These are phyloP conservation scores for Poecilia wingei DNA, from an alignment of 2,797 vertebrate genomes.

Conservation along the genomic window DNA sequence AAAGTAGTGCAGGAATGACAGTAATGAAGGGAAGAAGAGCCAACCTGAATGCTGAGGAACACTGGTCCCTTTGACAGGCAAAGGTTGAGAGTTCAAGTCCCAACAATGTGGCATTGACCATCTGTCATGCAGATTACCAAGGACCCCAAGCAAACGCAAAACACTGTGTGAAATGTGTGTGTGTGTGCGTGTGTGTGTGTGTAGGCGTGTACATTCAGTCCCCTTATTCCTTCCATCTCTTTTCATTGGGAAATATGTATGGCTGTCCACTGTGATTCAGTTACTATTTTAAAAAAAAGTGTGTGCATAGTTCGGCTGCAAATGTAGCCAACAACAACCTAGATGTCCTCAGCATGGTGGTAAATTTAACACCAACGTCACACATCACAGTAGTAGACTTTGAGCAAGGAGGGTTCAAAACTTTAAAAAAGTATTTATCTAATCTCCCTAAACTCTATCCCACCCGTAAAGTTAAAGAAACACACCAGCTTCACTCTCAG, in stretches of 20 bases:
- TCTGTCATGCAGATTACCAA: slow-evolving; percentile 67
- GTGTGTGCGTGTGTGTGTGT: slow-evolving; percentile 18
- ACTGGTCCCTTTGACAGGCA: slow-evolving; percentile 64
- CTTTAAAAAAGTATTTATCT: slow-evolving; percentile 53
- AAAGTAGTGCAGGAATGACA: slow-evolving; percentile 44
- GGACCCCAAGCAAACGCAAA: slow-evolving; percentile 39
- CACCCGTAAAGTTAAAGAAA: slow-evolving; percentile 39
- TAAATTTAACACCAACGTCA: slow-evolving; percentile 30
- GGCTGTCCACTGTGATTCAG: slow-evolving; percentile 28
- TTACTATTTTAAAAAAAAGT: slow-evolving; percentile 16
- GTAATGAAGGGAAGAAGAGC: slow-evolving; percentile 43
- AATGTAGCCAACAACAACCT: slow-evolving; percentile 43
- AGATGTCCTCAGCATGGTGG: slow-evolving; percentile 5
- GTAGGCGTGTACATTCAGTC: neutral
- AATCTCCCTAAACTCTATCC: slow-evolving; percentile 45
- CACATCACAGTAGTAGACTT: slow-evolving; percentile 50
- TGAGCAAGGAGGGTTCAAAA: slow-evolving; percentile 37
- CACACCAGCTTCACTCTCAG: slow-evolving; percentile 9
- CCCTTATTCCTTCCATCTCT: slow-evolving; percentile 28
- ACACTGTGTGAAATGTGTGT: slow-evolving; percentile 20
- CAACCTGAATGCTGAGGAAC: slow-evolving; percentile 53
- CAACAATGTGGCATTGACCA: slow-evolving; percentile 70
- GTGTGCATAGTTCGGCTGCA: slow-evolving; percentile 4
- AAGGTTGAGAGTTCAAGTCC: slow-evolving; percentile 60
- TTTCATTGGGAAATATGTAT: slow-evolving; percentile 28